phyloP scores from a whole-genome alignment of 2,797 vertebrate genomes.

The Cirrhinus molitorella region DNA sequence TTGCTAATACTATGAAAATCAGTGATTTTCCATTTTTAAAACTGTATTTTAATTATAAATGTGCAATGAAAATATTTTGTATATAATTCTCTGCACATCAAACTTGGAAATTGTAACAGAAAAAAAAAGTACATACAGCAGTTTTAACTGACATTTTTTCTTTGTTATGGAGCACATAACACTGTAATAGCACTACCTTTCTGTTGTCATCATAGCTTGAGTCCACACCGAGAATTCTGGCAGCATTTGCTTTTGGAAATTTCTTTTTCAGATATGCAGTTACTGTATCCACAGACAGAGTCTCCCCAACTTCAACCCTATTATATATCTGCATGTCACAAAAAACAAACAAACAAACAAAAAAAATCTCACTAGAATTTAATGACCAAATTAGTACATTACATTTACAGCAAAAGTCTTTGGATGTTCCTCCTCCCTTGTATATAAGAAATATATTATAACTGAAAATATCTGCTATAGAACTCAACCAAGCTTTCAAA shows the following conservation, averaged over 20 bases:
- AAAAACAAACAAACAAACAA: background rate
- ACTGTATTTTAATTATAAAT: background rate
- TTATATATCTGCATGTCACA: conserved; percentile 85
- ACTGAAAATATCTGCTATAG: conserved; percentile 47
- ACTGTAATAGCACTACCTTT: conserved; percentile 76
- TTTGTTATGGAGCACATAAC: background rate
- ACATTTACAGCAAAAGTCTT: conserved; percentile 28
- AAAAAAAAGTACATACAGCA: background rate
- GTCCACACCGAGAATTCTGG: conserved; percentile 81
- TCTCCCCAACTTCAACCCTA: conserved; percentile 77
- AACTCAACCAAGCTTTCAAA: conserved; percentile 38
- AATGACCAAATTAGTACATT: conserved; percentile 16
- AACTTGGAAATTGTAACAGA: background rate
- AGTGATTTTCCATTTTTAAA: background rate
- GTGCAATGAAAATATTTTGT: background rate
- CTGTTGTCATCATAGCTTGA: conserved; percentile 88
- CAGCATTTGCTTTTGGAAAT: conserved; percentile 83
- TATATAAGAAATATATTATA: conserved; percentile 48
- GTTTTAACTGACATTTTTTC: background rate
- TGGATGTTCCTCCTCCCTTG: conserved; percentile 57
- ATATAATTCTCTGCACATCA: background rate
- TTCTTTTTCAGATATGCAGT: conserved; percentile 81
- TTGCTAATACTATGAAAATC: background rate
- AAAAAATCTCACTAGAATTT: background rate
- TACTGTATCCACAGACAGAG: conserved; percentile 83